Conservation (phyloP, 2,113 vertebrate species). For the Alligator mississippiensis region DNA sequence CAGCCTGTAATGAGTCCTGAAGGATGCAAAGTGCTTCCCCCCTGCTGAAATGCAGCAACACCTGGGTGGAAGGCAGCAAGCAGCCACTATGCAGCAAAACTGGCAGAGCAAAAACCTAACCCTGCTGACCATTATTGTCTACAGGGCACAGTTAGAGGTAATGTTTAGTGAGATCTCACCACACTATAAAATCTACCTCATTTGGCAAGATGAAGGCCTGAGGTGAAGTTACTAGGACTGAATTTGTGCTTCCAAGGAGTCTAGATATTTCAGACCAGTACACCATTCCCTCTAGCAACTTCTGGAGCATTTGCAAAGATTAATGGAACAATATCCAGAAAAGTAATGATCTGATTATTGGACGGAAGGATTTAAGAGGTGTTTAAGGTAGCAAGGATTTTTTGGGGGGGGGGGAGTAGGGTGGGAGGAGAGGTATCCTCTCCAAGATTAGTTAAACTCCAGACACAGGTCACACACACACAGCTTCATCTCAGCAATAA, state of each 20-base stretch:
- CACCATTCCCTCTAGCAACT: neutral
- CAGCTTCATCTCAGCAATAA: neutral
- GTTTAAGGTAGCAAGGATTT: neutral
- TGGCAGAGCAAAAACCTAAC: too few species aligned
- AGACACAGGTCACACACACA: accelerated
- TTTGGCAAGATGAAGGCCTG: neutral
- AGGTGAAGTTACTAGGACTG: too few species aligned
- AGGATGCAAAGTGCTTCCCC: too few species aligned
- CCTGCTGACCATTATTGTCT: too few species aligned
- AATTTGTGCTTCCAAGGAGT: neutral
- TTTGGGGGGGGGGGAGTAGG: neutral
- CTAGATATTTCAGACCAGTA: neutral
- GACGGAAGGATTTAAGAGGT: neutral
- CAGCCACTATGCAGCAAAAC: too few species aligned
- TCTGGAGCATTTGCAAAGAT: neutral
- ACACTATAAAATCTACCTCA: neutral
- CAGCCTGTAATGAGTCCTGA: neutral
- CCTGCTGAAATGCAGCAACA: neutral
- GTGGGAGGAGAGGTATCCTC: too few species aligned
- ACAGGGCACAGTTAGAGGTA: too few species aligned
- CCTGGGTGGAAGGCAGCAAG: neutral
- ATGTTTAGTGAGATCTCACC: too few species aligned
- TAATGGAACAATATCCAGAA: neutral
- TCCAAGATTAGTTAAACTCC: neutral
- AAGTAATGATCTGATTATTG: neutral